A percentile compares a stretch with the other conserved stretches of the same genome.
Evolutionary conservation across 2,888 invertebrate species (phyloP).

Genomic region (Siphlonurus alternatus): DNA sequence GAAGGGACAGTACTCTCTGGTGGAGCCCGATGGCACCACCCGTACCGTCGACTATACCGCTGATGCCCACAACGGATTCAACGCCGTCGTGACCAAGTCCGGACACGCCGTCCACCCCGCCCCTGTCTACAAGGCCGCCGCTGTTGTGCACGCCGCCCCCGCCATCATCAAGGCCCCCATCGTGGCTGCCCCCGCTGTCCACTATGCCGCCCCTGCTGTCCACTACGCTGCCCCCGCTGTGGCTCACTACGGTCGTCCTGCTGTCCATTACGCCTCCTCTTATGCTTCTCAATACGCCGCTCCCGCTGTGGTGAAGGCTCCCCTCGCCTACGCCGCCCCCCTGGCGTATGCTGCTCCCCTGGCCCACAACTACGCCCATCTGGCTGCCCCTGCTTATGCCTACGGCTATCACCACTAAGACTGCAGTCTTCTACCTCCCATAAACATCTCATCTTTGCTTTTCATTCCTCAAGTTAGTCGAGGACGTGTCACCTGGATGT

Average conservation of each 20-base stretch:
- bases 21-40: neutral
- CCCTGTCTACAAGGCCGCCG: neutral
- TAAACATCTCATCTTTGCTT: too few relatives aligned
- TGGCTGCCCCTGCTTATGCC: neutral
- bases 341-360: neutral
- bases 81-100: neutral
- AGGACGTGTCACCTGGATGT: too few relatives aligned
- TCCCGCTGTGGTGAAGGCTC: neutral
- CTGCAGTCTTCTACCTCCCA: too few relatives aligned
- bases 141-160: neutral
- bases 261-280: neutral
- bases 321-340: neutral
- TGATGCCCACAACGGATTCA: slow-evolving; percentile 1
- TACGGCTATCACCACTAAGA: neutral
- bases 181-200: neutral
- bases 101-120: slow-evolving; percentile 3
- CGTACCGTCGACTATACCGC: slow-evolving; percentile 2
- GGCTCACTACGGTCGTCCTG: neutral
- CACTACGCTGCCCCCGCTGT: neutral
- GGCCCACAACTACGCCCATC: neutral
- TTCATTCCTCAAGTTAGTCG: too few relatives aligned
- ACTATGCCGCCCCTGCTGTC: neutral
- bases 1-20: slow-evolving; percentile 1
- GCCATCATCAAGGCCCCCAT: neutral
- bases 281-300: neutral